A percentile compares a stretch with the other conserved stretches of the same genome.
These are phyloP conservation scores for Haliclona indistincta DNA, from an alignment of 37 sponge, comb jelly and placozoan genomes.

Conservation along the genomic window DNA sequence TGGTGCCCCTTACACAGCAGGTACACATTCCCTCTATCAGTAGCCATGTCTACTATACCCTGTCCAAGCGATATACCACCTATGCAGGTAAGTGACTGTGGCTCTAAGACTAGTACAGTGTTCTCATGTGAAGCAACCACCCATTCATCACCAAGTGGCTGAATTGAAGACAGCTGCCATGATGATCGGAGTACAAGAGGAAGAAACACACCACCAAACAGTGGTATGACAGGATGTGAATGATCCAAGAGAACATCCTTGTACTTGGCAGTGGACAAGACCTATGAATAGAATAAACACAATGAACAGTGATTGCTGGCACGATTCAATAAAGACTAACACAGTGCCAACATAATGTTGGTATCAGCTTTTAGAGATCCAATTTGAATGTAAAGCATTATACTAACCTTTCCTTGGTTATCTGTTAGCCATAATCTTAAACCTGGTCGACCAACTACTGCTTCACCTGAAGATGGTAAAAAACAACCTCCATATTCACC, in stretches of 20 bases:
- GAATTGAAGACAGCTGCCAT: slow-evolving; percentile 46
- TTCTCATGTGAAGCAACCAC: slow-evolving; percentile 33
- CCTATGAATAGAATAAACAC: slow-evolving; percentile 14
- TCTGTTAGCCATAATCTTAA: slow-evolving; percentile 69
- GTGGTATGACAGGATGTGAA: slow-evolving; percentile 14
- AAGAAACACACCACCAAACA: slow-evolving; percentile 1
- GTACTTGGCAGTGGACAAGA: slow-evolving; percentile 45
- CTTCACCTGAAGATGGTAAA: slow-evolving; percentile 1
- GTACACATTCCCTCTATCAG: slow-evolving; percentile 31
- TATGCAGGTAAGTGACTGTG: slow-evolving; percentile 3
- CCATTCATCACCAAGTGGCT: slow-evolving; percentile 29
- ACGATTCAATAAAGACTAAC: not conserved
- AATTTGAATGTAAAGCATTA: not conserved
- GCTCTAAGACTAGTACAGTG: slow-evolving; percentile 61
- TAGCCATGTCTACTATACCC: slow-evolving; percentile 14
- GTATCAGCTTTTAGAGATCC: not conserved
- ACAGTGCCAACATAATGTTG: not conserved
- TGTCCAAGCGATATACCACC: slow-evolving; percentile 25
- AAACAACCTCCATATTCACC: slow-evolving; percentile 72
- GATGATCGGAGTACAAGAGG: not conserved
- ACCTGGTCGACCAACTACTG: slow-evolving; percentile 55
- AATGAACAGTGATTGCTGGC: not conserved
- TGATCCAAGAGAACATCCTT: slow-evolving; percentile 28
- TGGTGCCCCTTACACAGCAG: slow-evolving; percentile 7
- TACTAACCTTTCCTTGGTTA: slow-evolving; percentile 42